Evolutionary conservation across 2,113 vertebrate species (phyloP).

Genomic region (Apodemus speciosus): DNA sequence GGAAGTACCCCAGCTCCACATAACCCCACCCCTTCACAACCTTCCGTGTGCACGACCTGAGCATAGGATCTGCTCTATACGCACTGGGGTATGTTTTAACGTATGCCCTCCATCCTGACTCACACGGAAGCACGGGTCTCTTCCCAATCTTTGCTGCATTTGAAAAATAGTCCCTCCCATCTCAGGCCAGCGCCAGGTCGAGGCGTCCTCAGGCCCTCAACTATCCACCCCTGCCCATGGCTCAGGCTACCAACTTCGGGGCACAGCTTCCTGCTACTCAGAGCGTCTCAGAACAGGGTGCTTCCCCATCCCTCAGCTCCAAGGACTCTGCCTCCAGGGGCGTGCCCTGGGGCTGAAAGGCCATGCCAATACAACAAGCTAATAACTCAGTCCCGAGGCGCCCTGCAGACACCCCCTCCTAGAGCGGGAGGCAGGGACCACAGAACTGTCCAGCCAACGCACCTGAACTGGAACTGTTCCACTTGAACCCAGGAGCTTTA

Average conservation of each 20-base stretch:
- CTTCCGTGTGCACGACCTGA: slow-evolving; percentile 65
- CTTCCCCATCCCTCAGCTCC: background rate
- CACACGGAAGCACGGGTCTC: slow-evolving; percentile 47
- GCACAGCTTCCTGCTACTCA: slow-evolving; percentile 50
- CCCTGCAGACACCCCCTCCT: slow-evolving; percentile 23
- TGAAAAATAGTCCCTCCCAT: slow-evolving; percentile 11
- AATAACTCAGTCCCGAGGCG: background rate
- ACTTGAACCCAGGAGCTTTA: slow-evolving; percentile 84
- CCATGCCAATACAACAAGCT: background rate
- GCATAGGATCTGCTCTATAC: slow-evolving; percentile 80
- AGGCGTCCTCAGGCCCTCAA: background rate
- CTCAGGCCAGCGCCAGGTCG: background rate
- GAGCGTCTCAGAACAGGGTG: slow-evolving; percentile 19
- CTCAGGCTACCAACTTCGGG: slow-evolving; percentile 26
- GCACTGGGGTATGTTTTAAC: slow-evolving; percentile 81
- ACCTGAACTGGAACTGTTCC: slow-evolving; percentile 80
- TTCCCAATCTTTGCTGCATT: slow-evolving; percentile 30
- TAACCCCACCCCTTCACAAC: slow-evolving; percentile 58
- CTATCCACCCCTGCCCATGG: background rate
- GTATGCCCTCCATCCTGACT: slow-evolving; percentile 76
- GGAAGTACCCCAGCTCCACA: slow-evolving; percentile 28
- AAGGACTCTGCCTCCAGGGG: slow-evolving; percentile 30
- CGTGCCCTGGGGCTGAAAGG: slow-evolving; percentile 25
- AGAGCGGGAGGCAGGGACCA: background rate
- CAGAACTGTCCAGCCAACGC: slow-evolving; percentile 59